Conservation (phyloP, 2,113 vertebrate genomes). For the Tychaedon coryphoeus region DNA sequence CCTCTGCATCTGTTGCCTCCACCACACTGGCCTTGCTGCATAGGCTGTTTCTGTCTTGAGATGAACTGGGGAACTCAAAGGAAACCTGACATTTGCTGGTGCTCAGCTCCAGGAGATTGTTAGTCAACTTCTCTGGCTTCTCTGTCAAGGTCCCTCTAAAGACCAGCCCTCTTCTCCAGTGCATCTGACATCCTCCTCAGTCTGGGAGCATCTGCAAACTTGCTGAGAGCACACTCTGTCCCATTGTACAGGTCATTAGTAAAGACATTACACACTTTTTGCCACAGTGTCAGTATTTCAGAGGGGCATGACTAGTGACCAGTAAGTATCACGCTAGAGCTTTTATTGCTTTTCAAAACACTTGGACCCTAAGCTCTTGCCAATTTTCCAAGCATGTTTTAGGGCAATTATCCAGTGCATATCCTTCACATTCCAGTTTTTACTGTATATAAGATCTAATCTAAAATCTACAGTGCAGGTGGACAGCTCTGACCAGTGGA, state of each 20-base stretch:
- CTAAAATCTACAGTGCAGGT: background rate
- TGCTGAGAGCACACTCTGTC: background rate
- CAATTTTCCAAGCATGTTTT: background rate
- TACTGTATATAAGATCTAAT: background rate
- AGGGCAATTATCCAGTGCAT: background rate
- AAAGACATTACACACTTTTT: background rate
- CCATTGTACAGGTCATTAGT: background rate
- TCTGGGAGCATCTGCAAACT: background rate
- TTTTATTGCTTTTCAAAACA: background rate
- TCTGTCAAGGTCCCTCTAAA: background rate
- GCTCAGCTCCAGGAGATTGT: background rate
- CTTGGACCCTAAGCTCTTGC: background rate
- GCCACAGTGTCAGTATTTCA: background rate
- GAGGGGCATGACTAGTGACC: background rate
- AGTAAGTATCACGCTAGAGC: background rate
- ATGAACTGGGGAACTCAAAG: fast-evolving
- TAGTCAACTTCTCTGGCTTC: background rate
- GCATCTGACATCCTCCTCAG: fast-evolving
- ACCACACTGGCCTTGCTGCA: background rate
- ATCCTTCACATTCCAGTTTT: background rate
- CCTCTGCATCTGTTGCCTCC: background rate
- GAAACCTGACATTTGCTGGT: fast-evolving
- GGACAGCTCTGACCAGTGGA: background rate
- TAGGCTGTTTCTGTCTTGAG: background rate
- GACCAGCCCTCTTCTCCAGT: background rate